Evolutionary conservation across 2,888 invertebrate species (phyloP).

Genomic region (Litoditis marina): DNA sequence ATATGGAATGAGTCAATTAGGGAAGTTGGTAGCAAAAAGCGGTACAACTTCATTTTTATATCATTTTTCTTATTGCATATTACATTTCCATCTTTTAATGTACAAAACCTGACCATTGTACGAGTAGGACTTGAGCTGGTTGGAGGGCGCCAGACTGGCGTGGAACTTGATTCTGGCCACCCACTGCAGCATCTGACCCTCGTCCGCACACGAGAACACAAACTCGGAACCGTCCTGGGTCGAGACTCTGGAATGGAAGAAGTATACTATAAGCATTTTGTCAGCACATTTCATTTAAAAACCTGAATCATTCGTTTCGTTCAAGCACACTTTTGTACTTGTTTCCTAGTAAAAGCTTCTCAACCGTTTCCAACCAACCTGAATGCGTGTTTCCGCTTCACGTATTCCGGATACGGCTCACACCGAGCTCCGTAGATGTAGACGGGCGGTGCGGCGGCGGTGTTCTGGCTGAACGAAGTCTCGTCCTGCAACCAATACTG

Average conservation of each 20-base stretch:
- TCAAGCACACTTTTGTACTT: too few relatives aligned
- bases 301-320: too few relatives aligned
- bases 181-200: conserved; percentile 67
- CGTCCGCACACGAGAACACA: conserved; percentile 77
- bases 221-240: conserved; percentile 89
- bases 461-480: conserved; percentile 81
- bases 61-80: too few relatives aligned
- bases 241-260: conserved; percentile 70
- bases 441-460: conserved; percentile 66
- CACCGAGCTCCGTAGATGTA: conserved; percentile 73
- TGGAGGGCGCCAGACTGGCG: conserved; percentile 78
- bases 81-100: too few relatives aligned
- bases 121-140: conserved; percentile 45
- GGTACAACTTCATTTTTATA: too few relatives aligned
- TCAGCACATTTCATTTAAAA: too few relatives aligned
- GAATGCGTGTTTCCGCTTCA: conserved; percentile 89
- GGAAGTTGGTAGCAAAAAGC: not conserved
- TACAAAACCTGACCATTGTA: not conserved
- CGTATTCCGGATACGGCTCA: conserved; percentile 85
- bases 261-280: too few relatives aligned
- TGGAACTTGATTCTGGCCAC: conserved; percentile 82
- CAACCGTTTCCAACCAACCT: too few relatives aligned
- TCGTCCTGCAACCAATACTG: conserved; percentile 67
- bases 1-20: too few relatives aligned
- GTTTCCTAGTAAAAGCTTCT: too few relatives aligned